Conservation (phyloP, 2,797 vertebrate species). For the Semaprochilodus insignis region DNA sequence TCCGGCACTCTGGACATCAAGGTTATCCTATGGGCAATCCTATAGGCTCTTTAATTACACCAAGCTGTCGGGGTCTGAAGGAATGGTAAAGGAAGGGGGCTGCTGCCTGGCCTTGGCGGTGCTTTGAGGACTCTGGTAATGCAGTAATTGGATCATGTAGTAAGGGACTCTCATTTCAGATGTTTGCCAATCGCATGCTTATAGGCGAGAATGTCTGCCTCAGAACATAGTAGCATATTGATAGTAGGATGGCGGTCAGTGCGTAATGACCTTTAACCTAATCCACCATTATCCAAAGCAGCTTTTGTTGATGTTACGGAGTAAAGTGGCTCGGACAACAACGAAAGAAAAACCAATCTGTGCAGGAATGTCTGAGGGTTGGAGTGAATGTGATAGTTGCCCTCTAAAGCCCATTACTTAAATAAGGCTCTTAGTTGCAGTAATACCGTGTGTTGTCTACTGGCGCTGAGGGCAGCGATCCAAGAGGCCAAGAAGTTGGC, state of each 20-base stretch:
- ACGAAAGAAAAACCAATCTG: neutral
- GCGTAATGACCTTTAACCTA: neutral
- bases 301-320: neutral
- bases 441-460: constrained; percentile 51
- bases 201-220: neutral
- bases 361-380: constrained; percentile 9
- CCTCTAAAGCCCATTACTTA: constrained; percentile 55
- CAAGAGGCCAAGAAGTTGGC: constrained; percentile 23
- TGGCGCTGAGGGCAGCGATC: constrained; percentile 5
- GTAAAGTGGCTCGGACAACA: neutral
- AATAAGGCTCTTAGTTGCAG: constrained; percentile 49
- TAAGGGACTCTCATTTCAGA: neutral
- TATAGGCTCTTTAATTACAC: constrained; percentile 6
- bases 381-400: constrained; percentile 21
- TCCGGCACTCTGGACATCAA: constrained; percentile 33
- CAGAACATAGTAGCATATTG: neutral
- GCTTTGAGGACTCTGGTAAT: neutral
- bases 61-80: neutral
- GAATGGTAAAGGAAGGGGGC: neutral
- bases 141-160: neutral
- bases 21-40: constrained; percentile 17
- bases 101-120: neutral
- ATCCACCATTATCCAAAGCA: neutral
- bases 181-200: neutral
- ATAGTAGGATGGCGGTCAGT: neutral